phyloP scores from a whole-genome alignment of 2,888 invertebrate genomes.

The Drosophila monieri region DNA sequence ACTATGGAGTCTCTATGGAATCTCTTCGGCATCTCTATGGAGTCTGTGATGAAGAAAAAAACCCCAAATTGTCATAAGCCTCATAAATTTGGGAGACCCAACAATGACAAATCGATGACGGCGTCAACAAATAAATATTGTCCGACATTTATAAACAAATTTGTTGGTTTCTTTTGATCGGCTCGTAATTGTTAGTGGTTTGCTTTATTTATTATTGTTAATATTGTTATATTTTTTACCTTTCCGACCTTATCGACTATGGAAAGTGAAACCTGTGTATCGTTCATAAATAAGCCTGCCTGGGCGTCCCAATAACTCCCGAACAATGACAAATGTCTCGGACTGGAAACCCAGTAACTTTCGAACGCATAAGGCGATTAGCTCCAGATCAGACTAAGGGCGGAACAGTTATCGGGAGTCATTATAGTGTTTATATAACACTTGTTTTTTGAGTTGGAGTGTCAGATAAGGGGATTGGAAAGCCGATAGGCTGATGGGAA shows the following conservation, averaged over 20 bases:
- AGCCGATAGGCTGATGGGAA: slow-evolving; percentile 1
- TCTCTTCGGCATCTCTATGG: slow-evolving; percentile 20
- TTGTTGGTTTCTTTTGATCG: slow-evolving; percentile 31
- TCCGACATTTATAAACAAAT: slow-evolving; percentile 54
- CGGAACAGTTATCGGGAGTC: slow-evolving; percentile 29
- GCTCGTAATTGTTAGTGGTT: slow-evolving; percentile 5
- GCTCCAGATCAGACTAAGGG: slow-evolving; percentile 16
- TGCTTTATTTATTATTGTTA: neutral
- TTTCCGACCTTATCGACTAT: neutral
- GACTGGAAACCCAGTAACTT: slow-evolving; percentile 36
- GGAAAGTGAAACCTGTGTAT: slow-evolving; percentile 67
- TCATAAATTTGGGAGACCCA: slow-evolving; percentile 54
- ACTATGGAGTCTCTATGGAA: slow-evolving; percentile 16
- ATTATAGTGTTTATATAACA: slow-evolving; percentile 43
- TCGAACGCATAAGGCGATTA: slow-evolving; percentile 50
- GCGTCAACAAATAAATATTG: slow-evolving; percentile 56
- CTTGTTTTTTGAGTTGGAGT: neutral
- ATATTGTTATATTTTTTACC: slow-evolving; percentile 20
- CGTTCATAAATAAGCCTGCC: slow-evolving; percentile 66
- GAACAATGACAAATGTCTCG: slow-evolving; percentile 57
- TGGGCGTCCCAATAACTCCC: slow-evolving; percentile 63
- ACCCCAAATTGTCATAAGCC: slow-evolving; percentile 31
- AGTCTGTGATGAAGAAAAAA: slow-evolving; percentile 5
- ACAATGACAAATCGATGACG: slow-evolving; percentile 62
- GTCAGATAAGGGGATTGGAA: slow-evolving; percentile 9